Evolutionary conservation across 2,888 invertebrate species (phyloP), one percentile per base, ranked within the genome.

Genomic region (Andrena praecox): DNA sequence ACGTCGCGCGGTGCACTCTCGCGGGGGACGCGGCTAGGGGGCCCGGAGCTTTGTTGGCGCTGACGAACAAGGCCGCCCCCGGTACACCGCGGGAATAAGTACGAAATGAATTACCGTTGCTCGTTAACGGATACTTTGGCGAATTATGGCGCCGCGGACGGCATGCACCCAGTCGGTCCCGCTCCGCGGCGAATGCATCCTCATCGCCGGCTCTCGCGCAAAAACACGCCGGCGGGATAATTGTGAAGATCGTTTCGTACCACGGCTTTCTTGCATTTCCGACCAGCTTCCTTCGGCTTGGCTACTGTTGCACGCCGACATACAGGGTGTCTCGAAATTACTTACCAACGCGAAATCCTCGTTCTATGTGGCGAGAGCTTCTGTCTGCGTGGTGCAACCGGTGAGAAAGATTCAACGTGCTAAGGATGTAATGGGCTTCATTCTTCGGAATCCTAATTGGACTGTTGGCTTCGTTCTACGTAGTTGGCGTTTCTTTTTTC

Each of bases 1-100:
- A 75, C 88, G 84, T 85, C 84, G 78, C 84, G 78, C 88, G 85
- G 74, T 88, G 88, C 85, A 88, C 81, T 72, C 88, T 88, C 87
- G 77, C 69, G 88, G 82, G 88, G 82, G 79, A 84, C 69, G 80
- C 85, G 86, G 82, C 73, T 81, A 75, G 79, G 60, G 54, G 82
- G 79, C 78, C 73, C 42, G 12, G 42, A 81, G 82, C 85, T 87
- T 87, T 87, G 87, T 86, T 87, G 69, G 69, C 64, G 68, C 82
- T 78, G 78, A 82, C 82, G 84, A 77, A 77, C 82, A 77, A 62
- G 67, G 63, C 56, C 48, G 42, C n/a, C 35, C 24, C 60, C 62
- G 50, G 42, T 54, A 64, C 81, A 59, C 63, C 74, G 84, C 80
- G 73, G 69, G 76, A 80, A 84, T 81, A 79, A 84, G 66, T 78